Evolutionary conservation across 2,888 invertebrate species (phyloP).

Genomic region (Nebria salina): DNA sequence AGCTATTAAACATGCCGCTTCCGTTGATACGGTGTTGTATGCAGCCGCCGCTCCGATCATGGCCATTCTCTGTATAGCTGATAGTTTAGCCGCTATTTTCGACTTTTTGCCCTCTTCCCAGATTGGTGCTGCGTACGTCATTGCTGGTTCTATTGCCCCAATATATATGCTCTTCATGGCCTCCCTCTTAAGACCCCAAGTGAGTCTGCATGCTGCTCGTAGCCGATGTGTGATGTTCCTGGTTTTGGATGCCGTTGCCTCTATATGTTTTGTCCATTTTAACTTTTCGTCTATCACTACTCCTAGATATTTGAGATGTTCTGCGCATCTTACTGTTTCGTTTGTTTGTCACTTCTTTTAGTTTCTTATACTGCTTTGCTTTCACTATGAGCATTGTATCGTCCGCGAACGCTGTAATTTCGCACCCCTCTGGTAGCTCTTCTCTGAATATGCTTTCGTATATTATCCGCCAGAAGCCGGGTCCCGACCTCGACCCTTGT

Average conservation of each 20-base stretch:
- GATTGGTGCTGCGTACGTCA: constrained; percentile 38
- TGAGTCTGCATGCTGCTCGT: constrained; percentile 27
- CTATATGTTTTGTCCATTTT: constrained; percentile 22
- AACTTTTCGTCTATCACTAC: constrained; percentile 35
- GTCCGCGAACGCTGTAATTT: neutral
- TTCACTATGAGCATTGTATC: constrained; percentile 19
- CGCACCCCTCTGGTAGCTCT: constrained; percentile 30
- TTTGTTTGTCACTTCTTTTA: constrained; percentile 3
- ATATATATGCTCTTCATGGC: constrained; percentile 29
- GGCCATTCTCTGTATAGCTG: constrained; percentile 9
- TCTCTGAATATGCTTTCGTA: constrained; percentile 29
- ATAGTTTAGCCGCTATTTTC: neutral
- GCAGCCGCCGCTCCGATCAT: constrained; percentile 11
- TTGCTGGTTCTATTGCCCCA: constrained; percentile 40
- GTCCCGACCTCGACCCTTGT: constrained; percentile 45
- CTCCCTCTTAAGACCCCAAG: constrained; percentile 22
- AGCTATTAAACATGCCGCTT: no score
- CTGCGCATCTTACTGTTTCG: constrained; percentile 28
- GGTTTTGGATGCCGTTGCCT: neutral
- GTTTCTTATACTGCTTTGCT: constrained; percentile 13
- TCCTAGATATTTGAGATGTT: constrained; percentile 35
- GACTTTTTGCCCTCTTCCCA: constrained; percentile 24
- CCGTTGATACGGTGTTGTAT: no score
- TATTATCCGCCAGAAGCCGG: constrained; percentile 34
- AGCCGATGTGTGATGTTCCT: constrained; percentile 25